These are phyloP conservation scores for Gobionotothen gibberifrons DNA, from an alignment of 2,797 vertebrate species.

Conservation along the genomic window DNA sequence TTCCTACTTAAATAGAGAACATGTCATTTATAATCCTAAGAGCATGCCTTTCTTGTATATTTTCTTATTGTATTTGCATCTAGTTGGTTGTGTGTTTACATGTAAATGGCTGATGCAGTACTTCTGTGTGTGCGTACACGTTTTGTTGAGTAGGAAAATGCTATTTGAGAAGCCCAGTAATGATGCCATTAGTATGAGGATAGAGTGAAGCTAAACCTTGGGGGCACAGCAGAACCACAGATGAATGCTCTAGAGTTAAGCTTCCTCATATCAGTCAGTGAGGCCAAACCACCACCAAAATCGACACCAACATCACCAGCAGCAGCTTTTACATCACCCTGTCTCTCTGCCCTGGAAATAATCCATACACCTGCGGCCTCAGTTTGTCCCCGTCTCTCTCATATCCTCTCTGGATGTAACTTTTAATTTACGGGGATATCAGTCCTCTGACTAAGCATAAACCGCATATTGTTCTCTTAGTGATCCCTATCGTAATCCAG, in stretches of 20 bases:
- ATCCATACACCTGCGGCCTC: slow-evolving; percentile 61
- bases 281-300: slow-evolving; percentile 47
- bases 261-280: slow-evolving; percentile 53
- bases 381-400: slow-evolving; percentile 29
- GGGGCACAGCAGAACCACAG: slow-evolving; percentile 60
- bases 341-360: slow-evolving; percentile 43
- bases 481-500: slow-evolving; percentile 62
- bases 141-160: slow-evolving; percentile 32
- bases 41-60: neutral
- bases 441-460: slow-evolving; percentile 73
- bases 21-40: neutral
- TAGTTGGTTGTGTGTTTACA: neutral
- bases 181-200: slow-evolving; percentile 66
- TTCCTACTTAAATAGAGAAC: neutral
- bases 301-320: slow-evolving; percentile 40
- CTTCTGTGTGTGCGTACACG: neutral
- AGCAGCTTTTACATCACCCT: slow-evolving; percentile 44
- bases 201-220: slow-evolving; percentile 53
- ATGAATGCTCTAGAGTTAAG: slow-evolving; percentile 58
- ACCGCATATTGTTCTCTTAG: slow-evolving; percentile 64
- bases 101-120: neutral
- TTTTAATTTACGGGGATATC: slow-evolving; percentile 68
- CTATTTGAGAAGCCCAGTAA: slow-evolving; percentile 57
- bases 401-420: slow-evolving; percentile 38
- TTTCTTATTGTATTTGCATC: slow-evolving; percentile 15